Evolutionary conservation across 2,797 vertebrate species (phyloP).

Genomic region (Craterocephalus amniculus): DNA sequence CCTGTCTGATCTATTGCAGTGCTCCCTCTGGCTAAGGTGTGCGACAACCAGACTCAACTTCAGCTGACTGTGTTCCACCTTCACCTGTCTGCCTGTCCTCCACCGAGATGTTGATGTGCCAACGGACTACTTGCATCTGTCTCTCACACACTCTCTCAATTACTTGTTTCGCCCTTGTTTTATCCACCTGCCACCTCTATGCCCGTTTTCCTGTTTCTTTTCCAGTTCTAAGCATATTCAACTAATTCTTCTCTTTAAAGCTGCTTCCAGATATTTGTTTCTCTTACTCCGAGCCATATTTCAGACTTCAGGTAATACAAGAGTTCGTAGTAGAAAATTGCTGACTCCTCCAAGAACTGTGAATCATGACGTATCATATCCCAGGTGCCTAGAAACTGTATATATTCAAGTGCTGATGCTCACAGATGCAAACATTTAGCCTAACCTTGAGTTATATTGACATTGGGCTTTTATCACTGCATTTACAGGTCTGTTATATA

Average conservation of each 20-base stretch:
- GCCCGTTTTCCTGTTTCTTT: not conserved
- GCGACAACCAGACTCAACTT: constrained; percentile 41
- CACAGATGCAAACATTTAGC: not conserved
- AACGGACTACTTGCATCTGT: constrained; percentile 35
- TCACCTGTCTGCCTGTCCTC: constrained; percentile 51
- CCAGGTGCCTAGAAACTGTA: not conserved
- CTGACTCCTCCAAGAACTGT: not conserved
- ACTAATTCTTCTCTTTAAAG: constrained; percentile 4
- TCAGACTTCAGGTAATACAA: not conserved
- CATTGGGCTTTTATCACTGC: not conserved
- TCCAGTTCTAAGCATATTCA: not conserved
- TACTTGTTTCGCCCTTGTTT: constrained; percentile 12
- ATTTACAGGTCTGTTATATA: not conserved
- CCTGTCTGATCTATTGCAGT: constrained; percentile 46
- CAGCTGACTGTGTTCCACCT: constrained; percentile 30
- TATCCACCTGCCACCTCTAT: constrained; percentile 2
- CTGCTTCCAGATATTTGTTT: not conserved
- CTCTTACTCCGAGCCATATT: not conserved
- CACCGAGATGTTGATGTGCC: constrained; percentile 41
- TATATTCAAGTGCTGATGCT: not conserved
- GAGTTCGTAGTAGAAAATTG: not conserved
- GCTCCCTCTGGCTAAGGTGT: constrained; percentile 36
- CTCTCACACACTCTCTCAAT: constrained; percentile 10
- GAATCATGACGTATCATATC: not conserved
- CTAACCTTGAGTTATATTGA: not conserved